These are phyloP conservation scores for Drosophila rellima DNA, from an alignment of 2,888 invertebrate genomes.

Conservation along the genomic window DNA sequence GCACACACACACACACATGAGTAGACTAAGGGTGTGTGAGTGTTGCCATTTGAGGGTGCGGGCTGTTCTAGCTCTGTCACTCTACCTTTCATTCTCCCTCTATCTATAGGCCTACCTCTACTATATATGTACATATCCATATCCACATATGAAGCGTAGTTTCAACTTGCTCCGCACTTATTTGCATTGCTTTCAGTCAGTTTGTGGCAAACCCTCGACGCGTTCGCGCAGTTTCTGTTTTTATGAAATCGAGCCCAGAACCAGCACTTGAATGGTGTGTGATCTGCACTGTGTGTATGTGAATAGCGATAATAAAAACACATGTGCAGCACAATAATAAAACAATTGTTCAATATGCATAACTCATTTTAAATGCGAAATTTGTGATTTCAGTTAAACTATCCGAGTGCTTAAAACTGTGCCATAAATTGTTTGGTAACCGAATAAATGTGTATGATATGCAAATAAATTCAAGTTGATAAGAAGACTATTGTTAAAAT, in stretches of 20 bases:
- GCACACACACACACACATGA: constrained; percentile 1
- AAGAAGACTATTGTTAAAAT: background rate
- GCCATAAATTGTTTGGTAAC: constrained; percentile 8
- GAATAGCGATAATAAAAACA: constrained; percentile 31
- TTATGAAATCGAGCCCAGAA: constrained; percentile 2
- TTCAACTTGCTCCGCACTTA: constrained; percentile 52
- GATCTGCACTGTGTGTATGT: constrained; percentile 10
- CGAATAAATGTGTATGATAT: constrained; percentile 20
- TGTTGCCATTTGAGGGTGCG: constrained; percentile 53
- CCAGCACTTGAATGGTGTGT: constrained; percentile 12
- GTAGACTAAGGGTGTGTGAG: constrained; percentile 12
- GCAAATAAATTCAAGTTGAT: background rate
- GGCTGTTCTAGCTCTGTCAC: constrained; percentile 11
- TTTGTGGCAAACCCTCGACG: constrained; percentile 71
- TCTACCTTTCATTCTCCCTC: constrained; percentile 9
- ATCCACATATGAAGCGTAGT: constrained; percentile 51
- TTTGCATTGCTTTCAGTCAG: constrained; percentile 70
- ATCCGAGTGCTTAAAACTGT: constrained; percentile 24
- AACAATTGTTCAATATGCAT: constrained; percentile 11
- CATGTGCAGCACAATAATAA: constrained; percentile 39
- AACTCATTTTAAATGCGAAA: constrained; percentile 34
- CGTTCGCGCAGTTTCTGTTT: constrained; percentile 45
- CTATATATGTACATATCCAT: constrained; percentile 17
- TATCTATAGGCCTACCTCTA: constrained; percentile 6
- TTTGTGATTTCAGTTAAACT: constrained; percentile 47